A percentile compares a stretch with the other conserved stretches of the same genome.
These are phyloP conservation scores for Sisyra terminalis DNA, from an alignment of 2,888 invertebrate genomes.

Conservation along the genomic window DNA sequence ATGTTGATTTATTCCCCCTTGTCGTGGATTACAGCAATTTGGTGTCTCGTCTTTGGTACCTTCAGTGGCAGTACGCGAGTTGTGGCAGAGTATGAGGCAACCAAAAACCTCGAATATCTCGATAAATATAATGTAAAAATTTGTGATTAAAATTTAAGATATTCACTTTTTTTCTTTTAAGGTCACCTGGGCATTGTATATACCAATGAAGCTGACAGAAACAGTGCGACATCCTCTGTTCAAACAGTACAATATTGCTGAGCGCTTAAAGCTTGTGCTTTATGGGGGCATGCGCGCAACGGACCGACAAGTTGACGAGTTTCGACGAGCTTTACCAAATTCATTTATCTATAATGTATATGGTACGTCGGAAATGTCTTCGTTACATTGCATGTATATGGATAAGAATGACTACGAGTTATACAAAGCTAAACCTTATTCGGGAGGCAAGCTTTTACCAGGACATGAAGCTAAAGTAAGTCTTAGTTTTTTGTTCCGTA, in stretches of 20 bases:
- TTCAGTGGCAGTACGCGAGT: not conserved
- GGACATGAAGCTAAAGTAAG: not conserved
- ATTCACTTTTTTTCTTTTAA: not conserved
- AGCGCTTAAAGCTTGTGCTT: not conserved
- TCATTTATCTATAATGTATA: not conserved
- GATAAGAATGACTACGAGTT: not conserved
- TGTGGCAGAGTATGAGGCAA: not conserved
- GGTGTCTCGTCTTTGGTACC: not conserved
- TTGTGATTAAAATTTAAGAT: not conserved
- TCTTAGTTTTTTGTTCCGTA: not conserved
- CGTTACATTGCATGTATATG: not conserved
- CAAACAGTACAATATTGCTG: not conserved
- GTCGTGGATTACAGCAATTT: constrained; percentile 1
- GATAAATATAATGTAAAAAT: not conserved
- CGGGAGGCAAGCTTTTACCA: not conserved
- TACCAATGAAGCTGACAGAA: not conserved
- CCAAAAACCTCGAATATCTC: not conserved
- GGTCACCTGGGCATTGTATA: not conserved
- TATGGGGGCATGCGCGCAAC: not conserved
- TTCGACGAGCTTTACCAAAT: not conserved
- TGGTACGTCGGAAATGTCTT: not conserved
- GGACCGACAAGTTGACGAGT: not conserved
- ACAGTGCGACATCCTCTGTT: not conserved
- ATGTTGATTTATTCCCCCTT: not conserved
- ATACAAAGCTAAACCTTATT: not conserved